Conservation (phyloP, 2,888 invertebrate species). For the Stegophylla sp. region DNA sequence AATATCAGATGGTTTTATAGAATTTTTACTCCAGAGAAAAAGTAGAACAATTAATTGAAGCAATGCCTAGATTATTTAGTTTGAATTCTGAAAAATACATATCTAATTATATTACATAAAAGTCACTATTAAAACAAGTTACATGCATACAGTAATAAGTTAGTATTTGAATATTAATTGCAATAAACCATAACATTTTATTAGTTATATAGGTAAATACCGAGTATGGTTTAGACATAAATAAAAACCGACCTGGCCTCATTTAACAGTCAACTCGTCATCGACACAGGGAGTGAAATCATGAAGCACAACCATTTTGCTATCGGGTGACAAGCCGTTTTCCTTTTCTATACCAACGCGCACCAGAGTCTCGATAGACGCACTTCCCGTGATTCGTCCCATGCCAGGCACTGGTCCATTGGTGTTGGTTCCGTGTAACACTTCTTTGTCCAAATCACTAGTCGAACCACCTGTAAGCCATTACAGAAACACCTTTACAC, state of each 20-base stretch:
- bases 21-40: too few species aligned
- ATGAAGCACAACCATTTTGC: slow-evolving; percentile 92
- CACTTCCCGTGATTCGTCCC: slow-evolving; percentile 93
- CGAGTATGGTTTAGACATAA: too few species aligned
- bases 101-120: too few species aligned
- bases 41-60: too few species aligned
- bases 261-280: slow-evolving; percentile 85
- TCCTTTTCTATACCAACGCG: slow-evolving; percentile 91
- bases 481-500: background rate
- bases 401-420: slow-evolving; percentile 80
- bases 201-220: too few species aligned
- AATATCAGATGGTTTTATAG: too few species aligned
- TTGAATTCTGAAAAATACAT: too few species aligned
- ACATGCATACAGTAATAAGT: too few species aligned
- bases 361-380: slow-evolving; percentile 88
- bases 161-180: too few species aligned
- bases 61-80: too few species aligned
- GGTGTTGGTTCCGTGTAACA: slow-evolving; percentile 66
- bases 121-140: too few species aligned
- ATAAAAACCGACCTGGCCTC: slow-evolving; percentile 74
- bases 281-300: slow-evolving; percentile 95
- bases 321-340: slow-evolving; percentile 88
- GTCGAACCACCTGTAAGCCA: slow-evolving; percentile 70
- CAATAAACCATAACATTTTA: too few species aligned
- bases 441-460: slow-evolving; percentile 80